Evolutionary conservation across 2,888 invertebrate species (phyloP).

Genomic region (Drosophila mulleri): DNA sequence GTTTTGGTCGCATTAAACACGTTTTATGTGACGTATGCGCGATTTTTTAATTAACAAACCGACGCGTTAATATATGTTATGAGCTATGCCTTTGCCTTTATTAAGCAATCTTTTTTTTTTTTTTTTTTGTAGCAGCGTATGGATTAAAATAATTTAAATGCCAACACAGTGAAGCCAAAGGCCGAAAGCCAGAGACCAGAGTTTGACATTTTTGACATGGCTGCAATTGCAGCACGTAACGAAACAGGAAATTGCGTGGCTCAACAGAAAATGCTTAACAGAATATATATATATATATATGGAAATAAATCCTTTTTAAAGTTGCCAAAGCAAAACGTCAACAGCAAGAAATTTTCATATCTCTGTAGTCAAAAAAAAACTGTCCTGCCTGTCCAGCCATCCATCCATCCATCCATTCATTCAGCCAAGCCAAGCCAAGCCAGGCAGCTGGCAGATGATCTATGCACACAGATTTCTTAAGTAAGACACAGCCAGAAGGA

Average conservation of each 20-base stretch:
- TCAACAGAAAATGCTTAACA: slow-evolving; percentile 36
- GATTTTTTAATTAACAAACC: slow-evolving; percentile 49
- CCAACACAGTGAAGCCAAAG: slow-evolving; percentile 18
- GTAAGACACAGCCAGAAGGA: slow-evolving; percentile 40
- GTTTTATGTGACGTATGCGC: slow-evolving; percentile 40
- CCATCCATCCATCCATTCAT: background rate
- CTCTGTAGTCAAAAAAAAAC: slow-evolving; percentile 60
- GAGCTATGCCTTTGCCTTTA: slow-evolving; percentile 36
- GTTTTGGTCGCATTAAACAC: slow-evolving; percentile 37
- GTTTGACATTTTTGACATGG: slow-evolving; percentile 65
- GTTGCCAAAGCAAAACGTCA: slow-evolving; percentile 7
- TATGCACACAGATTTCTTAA: slow-evolving; percentile 67
- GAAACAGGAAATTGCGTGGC: slow-evolving; percentile 65
- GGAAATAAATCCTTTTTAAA: slow-evolving; percentile 38
- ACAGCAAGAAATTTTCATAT: slow-evolving; percentile 36
- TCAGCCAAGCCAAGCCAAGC: background rate
- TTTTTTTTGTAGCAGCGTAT: background rate
- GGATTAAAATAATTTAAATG: slow-evolving; percentile 48
- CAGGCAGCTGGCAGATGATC: slow-evolving; percentile 64
- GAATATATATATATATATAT: background rate
- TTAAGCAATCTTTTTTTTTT: slow-evolving; percentile 32
- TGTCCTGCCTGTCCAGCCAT: slow-evolving; percentile 32
- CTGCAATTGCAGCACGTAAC: slow-evolving; percentile 75
- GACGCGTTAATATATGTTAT: slow-evolving; percentile 30
- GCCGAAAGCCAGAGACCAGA: slow-evolving; percentile 26